These are phyloP conservation scores for Euwallacea fornicatus DNA, from an alignment of 1,140 invertebrate genomes.

Conservation along the genomic window DNA sequence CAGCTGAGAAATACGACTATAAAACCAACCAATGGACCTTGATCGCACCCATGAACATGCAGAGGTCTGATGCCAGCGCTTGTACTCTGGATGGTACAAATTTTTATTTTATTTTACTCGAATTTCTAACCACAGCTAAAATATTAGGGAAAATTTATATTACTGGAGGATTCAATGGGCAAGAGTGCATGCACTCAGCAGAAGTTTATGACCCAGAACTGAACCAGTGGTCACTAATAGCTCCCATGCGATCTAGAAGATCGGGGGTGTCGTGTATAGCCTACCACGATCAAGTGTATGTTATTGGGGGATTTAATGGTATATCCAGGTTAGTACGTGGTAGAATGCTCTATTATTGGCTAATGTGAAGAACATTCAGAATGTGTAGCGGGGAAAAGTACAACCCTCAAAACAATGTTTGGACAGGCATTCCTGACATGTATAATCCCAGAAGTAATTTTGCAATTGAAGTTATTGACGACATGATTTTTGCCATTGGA, in stretches of 20 bases:
- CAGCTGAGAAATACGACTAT: constrained; percentile 75
- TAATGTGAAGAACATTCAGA: constrained; percentile 46
- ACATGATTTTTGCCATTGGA: constrained; percentile 79
- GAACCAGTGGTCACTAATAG: constrained; percentile 85
- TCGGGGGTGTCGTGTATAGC: constrained; percentile 77
- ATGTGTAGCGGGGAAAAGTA: constrained; percentile 72
- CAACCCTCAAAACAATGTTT: constrained; percentile 70
- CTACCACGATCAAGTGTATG: constrained; percentile 70
- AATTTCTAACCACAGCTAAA: not conserved
- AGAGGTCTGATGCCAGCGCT: constrained; percentile 70
- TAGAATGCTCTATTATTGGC: no score
- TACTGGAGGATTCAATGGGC: constrained; percentile 87
- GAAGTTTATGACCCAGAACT: constrained; percentile 82
- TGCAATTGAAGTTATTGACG: constrained; percentile 75
- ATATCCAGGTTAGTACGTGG: constrained; percentile 52
- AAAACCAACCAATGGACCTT: constrained; percentile 65
- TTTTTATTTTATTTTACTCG: not conserved
- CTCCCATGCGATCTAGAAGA: constrained; percentile 74
- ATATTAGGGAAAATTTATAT: constrained; percentile 75
- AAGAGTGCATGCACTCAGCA: constrained; percentile 81
- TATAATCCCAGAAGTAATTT: constrained; percentile 83
- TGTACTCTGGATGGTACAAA: constrained; percentile 61
- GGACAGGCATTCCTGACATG: constrained; percentile 73
- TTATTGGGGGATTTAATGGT: constrained; percentile 80
- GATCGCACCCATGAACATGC: constrained; percentile 66